These are phyloP conservation scores for Nothobranchius furzeri DNA, from an alignment of 2,113 vertebrate genomes.

Conservation along the genomic window DNA sequence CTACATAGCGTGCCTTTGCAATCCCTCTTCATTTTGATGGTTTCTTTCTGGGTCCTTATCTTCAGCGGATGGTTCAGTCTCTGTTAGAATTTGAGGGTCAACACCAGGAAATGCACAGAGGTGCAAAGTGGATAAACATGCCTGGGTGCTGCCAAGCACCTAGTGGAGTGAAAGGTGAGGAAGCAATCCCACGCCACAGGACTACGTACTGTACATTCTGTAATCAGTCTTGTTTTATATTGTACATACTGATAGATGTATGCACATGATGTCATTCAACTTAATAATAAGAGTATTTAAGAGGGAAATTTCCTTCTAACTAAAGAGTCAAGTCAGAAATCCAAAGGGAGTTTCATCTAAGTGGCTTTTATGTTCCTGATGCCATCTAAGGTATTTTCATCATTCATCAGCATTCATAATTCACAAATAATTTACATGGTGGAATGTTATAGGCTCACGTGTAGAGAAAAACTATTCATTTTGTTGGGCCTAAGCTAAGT, in stretches of 20 bases:
- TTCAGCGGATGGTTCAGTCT: conserved; percentile 61
- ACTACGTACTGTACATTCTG: conserved; percentile 78
- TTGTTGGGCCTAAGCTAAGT: background rate
- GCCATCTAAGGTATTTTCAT: conserved; percentile 2
- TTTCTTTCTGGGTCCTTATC: conserved; percentile 72
- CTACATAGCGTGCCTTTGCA: conserved; percentile 81
- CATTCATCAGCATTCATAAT: background rate
- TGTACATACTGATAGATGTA: conserved; percentile 82
- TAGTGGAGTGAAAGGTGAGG: conserved; percentile 55
- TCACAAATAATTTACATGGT: background rate
- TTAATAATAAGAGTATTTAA: conserved; percentile 54
- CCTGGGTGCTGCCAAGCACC: conserved; percentile 34
- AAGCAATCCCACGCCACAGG: conserved; percentile 59
- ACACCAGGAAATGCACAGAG: conserved; percentile 47
- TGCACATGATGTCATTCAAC: conserved; percentile 78
- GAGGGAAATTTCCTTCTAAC: conserved; percentile 24
- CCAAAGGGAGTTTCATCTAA: conserved; percentile 43
- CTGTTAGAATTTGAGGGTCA: conserved; percentile 62
- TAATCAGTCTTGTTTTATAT: conserved; percentile 81
- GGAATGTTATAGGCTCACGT: background rate
- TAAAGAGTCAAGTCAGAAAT: conserved; percentile 42
- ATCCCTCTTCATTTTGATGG: conserved; percentile 57
- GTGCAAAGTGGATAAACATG: conserved; percentile 34
- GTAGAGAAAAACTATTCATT: background rate
- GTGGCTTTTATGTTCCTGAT: conserved; percentile 21